Conservation (phyloP, 2,797 vertebrate genomes). For the Aulostomus chinensis region DNA sequence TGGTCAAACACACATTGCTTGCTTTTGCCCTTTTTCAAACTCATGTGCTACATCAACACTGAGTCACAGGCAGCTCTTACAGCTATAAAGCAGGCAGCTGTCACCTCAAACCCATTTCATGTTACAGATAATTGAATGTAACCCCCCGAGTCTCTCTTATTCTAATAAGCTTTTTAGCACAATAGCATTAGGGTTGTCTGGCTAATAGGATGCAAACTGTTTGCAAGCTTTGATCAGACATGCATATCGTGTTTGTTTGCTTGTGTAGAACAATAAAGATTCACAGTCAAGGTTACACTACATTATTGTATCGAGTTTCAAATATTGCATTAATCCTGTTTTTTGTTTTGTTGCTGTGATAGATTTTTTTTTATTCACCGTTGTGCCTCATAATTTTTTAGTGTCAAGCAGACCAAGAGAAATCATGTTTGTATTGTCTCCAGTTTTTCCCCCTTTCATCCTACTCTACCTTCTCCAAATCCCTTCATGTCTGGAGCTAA, state of each 20-base stretch:
- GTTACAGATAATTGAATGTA: constrained; percentile 31
- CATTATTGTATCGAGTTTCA: no score
- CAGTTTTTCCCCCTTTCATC: neutral
- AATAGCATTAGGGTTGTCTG: constrained; percentile 32
- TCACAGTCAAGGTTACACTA: no score
- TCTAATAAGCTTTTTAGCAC: constrained; percentile 43
- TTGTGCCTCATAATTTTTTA: neutral
- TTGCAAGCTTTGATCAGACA: constrained; percentile 18
- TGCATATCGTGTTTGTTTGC: neutral
- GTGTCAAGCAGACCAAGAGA: neutral
- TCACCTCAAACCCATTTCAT: constrained; percentile 22
- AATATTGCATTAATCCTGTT: no score
- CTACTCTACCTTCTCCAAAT: constrained; percentile 21
- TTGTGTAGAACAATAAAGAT: constrained; percentile 6
- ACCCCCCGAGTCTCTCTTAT: constrained; percentile 19
- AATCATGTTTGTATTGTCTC: constrained; percentile 6
- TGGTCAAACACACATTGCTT: neutral
- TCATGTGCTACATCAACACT: neutral
- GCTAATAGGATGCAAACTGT: constrained; percentile 37
- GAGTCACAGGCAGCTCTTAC: no score
- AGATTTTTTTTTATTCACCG: neutral
- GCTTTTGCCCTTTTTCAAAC: neutral
- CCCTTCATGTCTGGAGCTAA: constrained; percentile 40
- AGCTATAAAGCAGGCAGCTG: neutral
- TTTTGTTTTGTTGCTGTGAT: neutral